Base-by-base conservation (phyloP, 2,797 vertebrate genomes). In the Discoglossus pictus region DNA sequence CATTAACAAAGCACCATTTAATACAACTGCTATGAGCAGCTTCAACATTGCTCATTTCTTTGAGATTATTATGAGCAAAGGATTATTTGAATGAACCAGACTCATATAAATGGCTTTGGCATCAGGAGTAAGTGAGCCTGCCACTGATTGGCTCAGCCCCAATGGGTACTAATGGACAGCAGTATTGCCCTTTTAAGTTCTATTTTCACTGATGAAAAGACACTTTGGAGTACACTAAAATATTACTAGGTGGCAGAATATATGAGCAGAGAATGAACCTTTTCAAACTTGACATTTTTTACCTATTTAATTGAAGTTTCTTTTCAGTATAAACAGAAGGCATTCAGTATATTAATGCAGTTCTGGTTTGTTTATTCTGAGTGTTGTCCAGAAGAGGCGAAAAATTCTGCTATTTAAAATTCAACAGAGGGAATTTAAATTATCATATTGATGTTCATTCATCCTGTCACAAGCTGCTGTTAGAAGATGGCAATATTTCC, bases 381-480 rank as follows among this genome's bases (percentile, higher is more conserved):
- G n/a, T 6, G 5, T 15, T 36, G 47, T 18, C 36, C 13, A 7
- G 36, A 52, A 61, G 16, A 24, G 18, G 58, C 16, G 46, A 24
- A 59, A 53, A 7, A 44, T 52, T 46, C 20, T 43, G 25, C 38
- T 52, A 42, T 17, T 68, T 53, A 68, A 34, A 43, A 43, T 67
- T 59, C 54, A n/a, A 12, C 16, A 61, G 12, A 17, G 9, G 12
- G 3, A 52, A 16, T 35, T 52, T 36, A 35, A 35, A 53, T 31
- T 21, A 16, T 38, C 15, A 42, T 52, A 43, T 68, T 53, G 47
- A 18, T 68, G 39, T 52, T 68, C 20, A 53, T 48, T 60, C 47
- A 60, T 35, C 52, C 42, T 52, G 38, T 53, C 55, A 68, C 36
- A 25, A 17, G 24, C 48, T 51, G 48, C 48, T 6, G 25, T 27